A percentile compares a stretch with the other conserved stretches of the same genome.
Conservation (phyloP, 2,113 vertebrate species). For the Ailurus styani region DNA sequence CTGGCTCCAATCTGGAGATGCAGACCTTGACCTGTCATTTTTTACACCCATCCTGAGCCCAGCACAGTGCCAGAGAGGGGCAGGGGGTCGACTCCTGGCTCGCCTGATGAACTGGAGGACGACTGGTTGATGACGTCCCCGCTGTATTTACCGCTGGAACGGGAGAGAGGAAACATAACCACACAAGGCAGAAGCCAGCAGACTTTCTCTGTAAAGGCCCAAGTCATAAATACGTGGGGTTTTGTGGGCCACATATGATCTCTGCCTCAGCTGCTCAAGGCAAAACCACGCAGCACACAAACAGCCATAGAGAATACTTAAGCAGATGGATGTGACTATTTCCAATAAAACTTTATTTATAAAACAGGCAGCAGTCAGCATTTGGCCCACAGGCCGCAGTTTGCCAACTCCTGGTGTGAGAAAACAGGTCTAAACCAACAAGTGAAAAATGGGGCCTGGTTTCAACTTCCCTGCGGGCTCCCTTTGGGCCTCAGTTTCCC, state of each 20-base stretch:
- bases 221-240: background rate
- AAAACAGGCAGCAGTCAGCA: background rate
- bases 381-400: background rate
- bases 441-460: background rate
- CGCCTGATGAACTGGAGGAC: background rate
- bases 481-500: background rate
- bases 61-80: rapidly evolving
- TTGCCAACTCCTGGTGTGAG: background rate
- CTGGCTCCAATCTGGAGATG: background rate
- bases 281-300: background rate
- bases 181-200: background rate
- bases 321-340: background rate
- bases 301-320: background rate
- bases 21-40: background rate
- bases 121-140: rapidly evolving
- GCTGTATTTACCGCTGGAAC: background rate
- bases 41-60: rapidly evolving
- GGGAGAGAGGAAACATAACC: background rate
- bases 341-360: slow-evolving; percentile 8
- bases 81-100: rapidly evolving
- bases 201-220: background rate
- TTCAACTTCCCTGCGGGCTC: background rate
- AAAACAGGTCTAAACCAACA: background rate
- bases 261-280: background rate
- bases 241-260: background rate